Evolutionary conservation across 1,140 invertebrate genomes (phyloP), one percentile per base, ranked within the genome.

Genomic region (Microvelia longipes): DNA sequence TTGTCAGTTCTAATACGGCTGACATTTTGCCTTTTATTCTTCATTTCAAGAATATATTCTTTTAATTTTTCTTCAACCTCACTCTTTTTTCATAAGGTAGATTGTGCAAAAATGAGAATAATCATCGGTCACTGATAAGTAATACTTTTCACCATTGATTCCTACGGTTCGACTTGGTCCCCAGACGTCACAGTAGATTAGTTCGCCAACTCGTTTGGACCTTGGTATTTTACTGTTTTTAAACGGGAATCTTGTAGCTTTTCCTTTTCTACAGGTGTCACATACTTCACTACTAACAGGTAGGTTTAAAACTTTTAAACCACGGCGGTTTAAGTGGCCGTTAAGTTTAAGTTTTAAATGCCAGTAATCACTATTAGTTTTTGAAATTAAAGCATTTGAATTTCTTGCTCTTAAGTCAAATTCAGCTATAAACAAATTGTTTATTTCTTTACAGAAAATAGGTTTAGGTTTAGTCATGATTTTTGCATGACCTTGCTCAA

Each of bases 11-110:
- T 64, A 25, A 15, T n/a, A 13, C 25, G 62, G 24, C 2, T 64
- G 2, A 64, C 25, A n/a, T 11, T 5, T 64, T 64, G 5, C 5
- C 19, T 19, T 50, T 50, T 50, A 50, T 11, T 19, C 19, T 28
- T 28, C 28, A 66, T 28, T 66, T 66, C 26, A 26, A 29, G n/a
- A 61, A 26, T 67, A 28, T 15, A 27, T 1, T 29, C 69, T 50
- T 60, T 60, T 72, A 69, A 60, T 29, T 65, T 64, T 67, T 67
- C 35, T 50, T 50, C 35, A 11, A 19, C 19, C 35, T 50, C 5
- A 50, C 35, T 50, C 19, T 5, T 50, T 50, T 50, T 50, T 50
- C 19, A 50, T 11, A 50, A 19, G 35, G 19, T 50, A 50, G 5
- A 50, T 50, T 50, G 35, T 50, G 19, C 35, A 50, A 19, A 50